Evolutionary conservation across 2,113 vertebrate genomes (phyloP), one percentile per base, ranked within the genome.

Genomic region (Melozone crissalis): DNA sequence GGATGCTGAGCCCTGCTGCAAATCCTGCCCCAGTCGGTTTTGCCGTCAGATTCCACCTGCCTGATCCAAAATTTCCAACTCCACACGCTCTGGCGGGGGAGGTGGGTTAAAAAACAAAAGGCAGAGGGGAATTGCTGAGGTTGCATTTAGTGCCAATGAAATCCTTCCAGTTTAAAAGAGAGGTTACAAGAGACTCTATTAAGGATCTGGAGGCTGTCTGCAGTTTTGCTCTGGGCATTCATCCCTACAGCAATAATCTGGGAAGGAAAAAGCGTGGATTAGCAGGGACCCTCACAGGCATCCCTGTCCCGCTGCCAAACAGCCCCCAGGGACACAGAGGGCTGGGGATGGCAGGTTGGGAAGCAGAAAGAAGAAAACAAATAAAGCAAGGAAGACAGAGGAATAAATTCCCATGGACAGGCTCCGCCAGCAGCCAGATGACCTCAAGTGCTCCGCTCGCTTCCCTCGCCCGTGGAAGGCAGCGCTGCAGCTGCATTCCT

Each of bases 401-500:
- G 87, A 75, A 95, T 93, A 77, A 83, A 91, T 92, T 94, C 89
- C 93, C 82, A 55, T 86, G 92, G 93, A 93, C 89, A 82, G 73
- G 90, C 90, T 92, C 39, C 51, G 85, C 0, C 2, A 92, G 76
- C 90, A 94, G 89, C 92, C 90, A 93, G 78, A 52, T 95, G 94
- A 97, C 92, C 90, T 94, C 76, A 52, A 85, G 96, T 77, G 92
- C 93, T 63, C 84, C 1, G 9, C 85, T 76, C 4, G 18, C 84
- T 93, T 61, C 76, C 71, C 84, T 63, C 1, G 22, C 85, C 78
- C 2, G 10, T 31, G 26, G 75, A 91, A 84, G 90, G 92, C 85
- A 95, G 87, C 30, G 22, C 55, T 52, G 80, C 92, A 96, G 91
- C 95, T 96, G 94, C 96, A 77, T 97, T 96, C 87, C 73, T 96